phyloP scores from a whole-genome alignment of 1,140 invertebrate species.

The Anastatus disparis region DNA sequence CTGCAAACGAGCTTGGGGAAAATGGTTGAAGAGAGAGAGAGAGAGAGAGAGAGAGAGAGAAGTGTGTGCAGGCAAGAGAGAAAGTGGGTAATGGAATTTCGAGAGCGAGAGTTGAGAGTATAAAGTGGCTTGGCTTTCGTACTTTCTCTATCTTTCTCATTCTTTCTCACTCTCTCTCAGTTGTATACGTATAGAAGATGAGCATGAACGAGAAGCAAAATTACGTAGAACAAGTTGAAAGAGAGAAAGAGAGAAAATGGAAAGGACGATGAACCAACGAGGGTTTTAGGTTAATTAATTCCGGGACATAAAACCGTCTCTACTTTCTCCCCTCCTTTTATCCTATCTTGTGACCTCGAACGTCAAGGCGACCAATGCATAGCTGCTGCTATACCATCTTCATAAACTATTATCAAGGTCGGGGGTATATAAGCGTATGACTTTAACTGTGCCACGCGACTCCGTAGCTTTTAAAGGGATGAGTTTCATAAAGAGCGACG shows the following conservation, averaged over 20 bases:
- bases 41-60: not conserved
- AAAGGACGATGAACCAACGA: slow-evolving; percentile 40
- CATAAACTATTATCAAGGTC: slow-evolving; percentile 66
- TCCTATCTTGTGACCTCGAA: not conserved
- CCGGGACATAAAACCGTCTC: slow-evolving; percentile 59
- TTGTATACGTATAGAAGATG: slow-evolving; percentile 39
- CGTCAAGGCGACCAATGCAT: slow-evolving; percentile 22
- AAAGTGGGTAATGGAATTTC: slow-evolving; percentile 58
- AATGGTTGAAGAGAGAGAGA: not conserved
- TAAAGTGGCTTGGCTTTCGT: slow-evolving; percentile 53
- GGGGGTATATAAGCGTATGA: too few species aligned
- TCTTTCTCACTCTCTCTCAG: not conserved
- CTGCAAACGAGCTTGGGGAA: not conserved
- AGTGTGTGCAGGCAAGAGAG: slow-evolving; percentile 6
- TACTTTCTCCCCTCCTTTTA: not conserved
- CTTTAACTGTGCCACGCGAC: slow-evolving; percentile 61
- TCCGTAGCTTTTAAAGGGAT: slow-evolving; percentile 55
- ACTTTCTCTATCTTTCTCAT: not conserved
- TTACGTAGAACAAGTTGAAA: slow-evolving; percentile 16
- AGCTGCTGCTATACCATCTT: slow-evolving; percentile 52
- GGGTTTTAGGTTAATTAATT: slow-evolving; percentile 65
- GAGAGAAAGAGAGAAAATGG: slow-evolving; percentile 18
- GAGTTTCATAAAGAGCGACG: slow-evolving; percentile 22
- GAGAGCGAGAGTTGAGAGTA: slow-evolving; percentile 61
- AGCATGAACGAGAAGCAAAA: slow-evolving; percentile 38